Base-by-base conservation (phyloP, 2,113 vertebrate species). In the Pituophis catenifer region DNA sequence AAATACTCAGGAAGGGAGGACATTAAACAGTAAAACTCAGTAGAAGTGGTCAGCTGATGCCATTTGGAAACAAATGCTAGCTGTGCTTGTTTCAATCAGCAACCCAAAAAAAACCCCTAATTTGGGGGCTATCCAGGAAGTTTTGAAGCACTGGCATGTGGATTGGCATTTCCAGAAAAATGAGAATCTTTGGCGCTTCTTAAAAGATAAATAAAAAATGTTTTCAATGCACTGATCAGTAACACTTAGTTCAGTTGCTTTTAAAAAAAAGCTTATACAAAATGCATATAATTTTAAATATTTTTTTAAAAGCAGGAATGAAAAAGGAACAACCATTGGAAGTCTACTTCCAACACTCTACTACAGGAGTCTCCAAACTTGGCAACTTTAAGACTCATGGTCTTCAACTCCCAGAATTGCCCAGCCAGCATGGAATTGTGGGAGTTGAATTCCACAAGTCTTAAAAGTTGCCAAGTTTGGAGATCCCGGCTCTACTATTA, bases 1-100 rank as follows among this genome's bases (percentile, higher is more conserved):
- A 59, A 96, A 94, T 88, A 95, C 96, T 95, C 93, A 94, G 93
- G 95, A 96, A 58, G 94, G 93, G 94, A 91, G 94, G 94, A 93
- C 92, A 95, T 97, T 96, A 96, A 92, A 95, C 62, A 91, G 91
- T 58, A 23, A 94, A 94, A 95, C 95, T 96, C 94, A 95, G 62
- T 95, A 95, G 96, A 94, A 0, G 29, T 94, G 96, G 95, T 94
- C 62, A 92, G 96, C 97, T 96, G 96, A 95, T 97, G 95, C 95
- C 15, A 5, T 24, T 90, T 90, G 94, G 96, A 93, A 94, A 23
- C 29, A 89, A 94, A 53, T 57, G 81, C n/a, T 86, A 92, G 92
- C 59, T 0, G 3, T 55, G 93, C 55, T 86, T 1, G 0, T 65
- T 95, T 91, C 92, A 90, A 13, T 92, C n/a, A 81, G 81, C 0